Conservation (phyloP, 2,113 vertebrate species). For the Syrrhaptes paradoxus region DNA sequence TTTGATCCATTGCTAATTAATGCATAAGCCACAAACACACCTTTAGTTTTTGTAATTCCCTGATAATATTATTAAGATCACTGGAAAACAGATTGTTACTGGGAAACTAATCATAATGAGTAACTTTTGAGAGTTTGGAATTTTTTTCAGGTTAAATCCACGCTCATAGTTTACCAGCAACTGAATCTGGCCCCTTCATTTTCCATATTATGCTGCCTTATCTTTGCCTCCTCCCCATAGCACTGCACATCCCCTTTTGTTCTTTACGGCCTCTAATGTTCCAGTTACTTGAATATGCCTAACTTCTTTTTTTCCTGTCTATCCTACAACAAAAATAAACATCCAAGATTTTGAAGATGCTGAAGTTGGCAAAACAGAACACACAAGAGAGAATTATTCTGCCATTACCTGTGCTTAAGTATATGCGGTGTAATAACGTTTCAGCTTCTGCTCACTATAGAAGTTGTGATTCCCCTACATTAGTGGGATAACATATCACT, state of each 20-base stretch:
- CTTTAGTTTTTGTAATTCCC: not conserved
- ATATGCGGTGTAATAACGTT: not conserved
- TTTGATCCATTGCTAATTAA: not conserved
- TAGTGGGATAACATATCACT: not conserved
- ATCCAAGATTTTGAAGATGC: not conserved
- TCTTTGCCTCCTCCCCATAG: not conserved
- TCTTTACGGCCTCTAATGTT: not conserved
- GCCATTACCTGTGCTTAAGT: not conserved
- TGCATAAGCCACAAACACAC: not conserved
- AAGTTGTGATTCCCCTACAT: not conserved
- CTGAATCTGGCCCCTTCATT: not conserved
- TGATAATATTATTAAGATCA: not conserved
- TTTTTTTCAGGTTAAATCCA: not conserved
- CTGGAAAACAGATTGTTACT: not conserved
- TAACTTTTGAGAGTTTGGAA: not conserved
- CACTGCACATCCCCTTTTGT: not conserved
- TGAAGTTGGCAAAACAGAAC: not conserved
- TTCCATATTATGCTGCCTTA: not conserved
- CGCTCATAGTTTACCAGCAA: rapidly evolving
- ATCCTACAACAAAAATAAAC: not conserved
- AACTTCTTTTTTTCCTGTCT: not conserved
- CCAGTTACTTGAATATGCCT: not conserved
- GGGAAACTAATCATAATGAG: not conserved
- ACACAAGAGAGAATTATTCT: not conserved
- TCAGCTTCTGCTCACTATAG: slow-evolving; percentile 9